Conservation (phyloP, 2,888 invertebrate species). For the Drosophila phalerata region DNA sequence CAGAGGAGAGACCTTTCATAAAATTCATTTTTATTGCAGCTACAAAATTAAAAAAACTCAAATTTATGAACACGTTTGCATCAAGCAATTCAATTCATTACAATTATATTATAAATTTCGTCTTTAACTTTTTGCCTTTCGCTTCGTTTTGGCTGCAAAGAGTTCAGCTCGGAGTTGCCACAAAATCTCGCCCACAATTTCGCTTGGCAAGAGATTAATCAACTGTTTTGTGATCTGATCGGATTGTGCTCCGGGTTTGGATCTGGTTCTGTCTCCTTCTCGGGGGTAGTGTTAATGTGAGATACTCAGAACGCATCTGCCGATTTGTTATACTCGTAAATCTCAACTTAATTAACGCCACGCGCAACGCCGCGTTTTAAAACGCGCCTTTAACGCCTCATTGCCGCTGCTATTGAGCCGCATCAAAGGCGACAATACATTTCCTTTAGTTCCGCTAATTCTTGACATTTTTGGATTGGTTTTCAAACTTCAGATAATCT, state of each 20-base stretch:
- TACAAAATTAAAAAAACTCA: constrained; percentile 33
- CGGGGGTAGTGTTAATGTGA: constrained; percentile 61
- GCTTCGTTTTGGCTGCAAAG: constrained; percentile 12
- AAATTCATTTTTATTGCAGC: constrained; percentile 67
- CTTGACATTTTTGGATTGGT: constrained; percentile 18
- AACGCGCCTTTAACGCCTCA: constrained; percentile 67
- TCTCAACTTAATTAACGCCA: constrained; percentile 77
- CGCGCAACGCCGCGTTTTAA: constrained; percentile 66
- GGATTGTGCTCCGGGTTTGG: neutral
- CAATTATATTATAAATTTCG: constrained; percentile 27
- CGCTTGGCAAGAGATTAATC: constrained; percentile 58
- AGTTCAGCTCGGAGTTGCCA: constrained; percentile 16
- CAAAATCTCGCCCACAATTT: constrained; percentile 53
- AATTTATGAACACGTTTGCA: constrained; percentile 54
- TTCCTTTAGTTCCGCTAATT: constrained; percentile 39
- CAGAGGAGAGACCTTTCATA: constrained; percentile 56
- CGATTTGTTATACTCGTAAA: constrained; percentile 55
- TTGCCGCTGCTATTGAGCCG: constrained; percentile 60
- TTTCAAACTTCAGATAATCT: neutral
- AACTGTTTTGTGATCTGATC: constrained; percentile 34
- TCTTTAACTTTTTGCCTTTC: constrained; percentile 14
- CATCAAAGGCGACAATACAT: constrained; percentile 31
- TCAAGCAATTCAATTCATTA: constrained; percentile 18
- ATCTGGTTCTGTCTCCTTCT: constrained; percentile 6
- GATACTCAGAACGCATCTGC: constrained; percentile 28